phyloP scores from a whole-genome alignment of 1,140 invertebrate species.

The Cataglyphis hispanica region DNA sequence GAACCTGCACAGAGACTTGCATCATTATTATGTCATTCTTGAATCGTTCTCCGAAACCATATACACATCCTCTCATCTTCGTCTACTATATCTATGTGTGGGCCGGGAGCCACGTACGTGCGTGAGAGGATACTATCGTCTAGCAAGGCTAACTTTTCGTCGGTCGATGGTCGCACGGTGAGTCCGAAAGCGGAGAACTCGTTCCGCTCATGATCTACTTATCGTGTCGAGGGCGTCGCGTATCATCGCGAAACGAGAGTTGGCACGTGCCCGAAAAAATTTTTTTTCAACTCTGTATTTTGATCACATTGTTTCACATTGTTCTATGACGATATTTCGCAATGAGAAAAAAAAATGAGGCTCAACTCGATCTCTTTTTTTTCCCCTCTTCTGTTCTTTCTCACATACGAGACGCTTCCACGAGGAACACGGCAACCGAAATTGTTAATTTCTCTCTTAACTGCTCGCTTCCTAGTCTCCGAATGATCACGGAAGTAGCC shows the following conservation, averaged over 20 bases:
- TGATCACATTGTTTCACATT: background rate
- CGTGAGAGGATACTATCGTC: conserved; percentile 43
- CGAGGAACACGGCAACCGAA: conserved; percentile 28
- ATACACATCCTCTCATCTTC: conserved; percentile 6
- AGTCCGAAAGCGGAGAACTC: conserved; percentile 38
- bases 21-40: conserved; percentile 42
- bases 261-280: too few relatives aligned
- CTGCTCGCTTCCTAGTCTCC: conserved; percentile 11
- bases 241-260: background rate
- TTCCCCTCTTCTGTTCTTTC: background rate
- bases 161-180: background rate
- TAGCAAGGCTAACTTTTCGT: conserved; percentile 59
- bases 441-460: conserved; percentile 54
- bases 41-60: conserved; percentile 14
- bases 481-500: conserved; percentile 38
- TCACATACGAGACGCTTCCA: background rate
- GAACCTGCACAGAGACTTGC: conserved; percentile 11
- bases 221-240: background rate
- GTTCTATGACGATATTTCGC: background rate
- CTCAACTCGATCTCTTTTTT: too few relatives aligned
- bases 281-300: background rate
- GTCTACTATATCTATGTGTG: conserved; percentile 1
- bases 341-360: background rate
- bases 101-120: background rate
- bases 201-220: conserved; percentile 57